phyloP scores from a whole-genome alignment of 2,797 vertebrate genomes.

The Eleutherodactylus coqui region DNA sequence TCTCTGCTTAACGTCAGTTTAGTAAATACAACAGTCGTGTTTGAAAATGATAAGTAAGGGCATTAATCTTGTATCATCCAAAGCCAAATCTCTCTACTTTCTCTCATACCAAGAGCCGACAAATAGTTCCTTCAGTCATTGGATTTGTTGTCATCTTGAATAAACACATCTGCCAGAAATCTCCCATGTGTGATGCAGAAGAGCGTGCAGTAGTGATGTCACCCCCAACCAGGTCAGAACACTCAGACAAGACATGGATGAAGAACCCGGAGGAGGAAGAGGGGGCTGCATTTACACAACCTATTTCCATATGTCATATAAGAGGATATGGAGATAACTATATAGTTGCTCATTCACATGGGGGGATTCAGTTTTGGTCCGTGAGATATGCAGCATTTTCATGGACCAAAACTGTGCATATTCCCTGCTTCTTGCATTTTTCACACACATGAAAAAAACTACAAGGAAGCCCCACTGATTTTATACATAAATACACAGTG shows the following conservation, averaged over 20 bases:
- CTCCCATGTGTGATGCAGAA: background rate
- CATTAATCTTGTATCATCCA: background rate
- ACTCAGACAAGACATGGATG: background rate
- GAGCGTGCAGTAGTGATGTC: background rate
- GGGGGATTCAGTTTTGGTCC: no score
- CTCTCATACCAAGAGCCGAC: background rate
- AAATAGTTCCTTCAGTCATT: background rate
- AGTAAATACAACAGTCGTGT: constrained; percentile 1
- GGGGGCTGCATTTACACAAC: no score
- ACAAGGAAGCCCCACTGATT: no score
- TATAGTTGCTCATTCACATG: no score
- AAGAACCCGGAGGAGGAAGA: background rate
- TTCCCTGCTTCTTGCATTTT: no score
- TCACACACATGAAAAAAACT: no score
- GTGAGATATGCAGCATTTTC: no score
- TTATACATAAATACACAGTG: no score
- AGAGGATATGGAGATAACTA: no score
- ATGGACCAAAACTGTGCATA: no score
- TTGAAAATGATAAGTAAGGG: constrained; percentile 15
- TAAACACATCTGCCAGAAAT: background rate
- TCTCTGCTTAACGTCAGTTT: background rate
- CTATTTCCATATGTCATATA: no score
- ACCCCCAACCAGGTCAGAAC: background rate
- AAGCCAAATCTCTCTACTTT: background rate
- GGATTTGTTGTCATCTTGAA: background rate